Conservation (phyloP, 2,113 vertebrate genomes). For the Engystomops pustulosus region DNA sequence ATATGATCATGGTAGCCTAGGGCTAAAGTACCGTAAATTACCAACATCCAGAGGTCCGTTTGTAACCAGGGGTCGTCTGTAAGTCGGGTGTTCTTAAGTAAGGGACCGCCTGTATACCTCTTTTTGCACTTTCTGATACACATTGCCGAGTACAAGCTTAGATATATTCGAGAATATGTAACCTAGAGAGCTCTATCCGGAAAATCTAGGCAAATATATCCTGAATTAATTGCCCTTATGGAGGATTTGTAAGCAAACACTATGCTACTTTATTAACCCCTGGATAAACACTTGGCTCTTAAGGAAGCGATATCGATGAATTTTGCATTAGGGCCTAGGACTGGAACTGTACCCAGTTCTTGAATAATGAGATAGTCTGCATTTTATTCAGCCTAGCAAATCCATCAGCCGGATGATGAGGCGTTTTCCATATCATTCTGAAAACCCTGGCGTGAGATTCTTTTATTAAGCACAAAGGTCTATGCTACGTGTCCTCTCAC, state of each 20-base stretch:
- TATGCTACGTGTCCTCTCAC: background rate
- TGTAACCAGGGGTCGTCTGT: too few relatives aligned
- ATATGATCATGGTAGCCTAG: too few relatives aligned
- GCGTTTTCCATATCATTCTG: constrained; percentile 43
- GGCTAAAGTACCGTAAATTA: too few relatives aligned
- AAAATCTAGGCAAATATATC: background rate
- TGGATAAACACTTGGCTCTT: background rate
- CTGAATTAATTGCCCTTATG: background rate
- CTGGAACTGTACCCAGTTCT: background rate
- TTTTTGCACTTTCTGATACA: background rate
- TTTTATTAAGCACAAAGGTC: constrained; percentile 46
- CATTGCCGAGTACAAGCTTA: background rate
- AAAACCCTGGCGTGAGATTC: constrained; percentile 35
- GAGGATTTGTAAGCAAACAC: background rate
- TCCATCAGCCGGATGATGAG: constrained; percentile 38
- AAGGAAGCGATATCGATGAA: constrained; percentile 19
- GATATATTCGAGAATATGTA: background rate
- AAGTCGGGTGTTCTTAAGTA: too few relatives aligned
- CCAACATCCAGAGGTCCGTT: too few relatives aligned
- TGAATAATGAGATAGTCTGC: constrained; percentile 40
- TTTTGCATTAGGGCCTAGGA: constrained; percentile 15
- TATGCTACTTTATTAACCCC: background rate
- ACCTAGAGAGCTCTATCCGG: background rate
- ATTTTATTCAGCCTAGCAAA: constrained; percentile 33
- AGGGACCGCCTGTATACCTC: too few relatives aligned